phyloP scores from a whole-genome alignment of 2,797 vertebrate species.

The Semaprochilodus insignis region DNA sequence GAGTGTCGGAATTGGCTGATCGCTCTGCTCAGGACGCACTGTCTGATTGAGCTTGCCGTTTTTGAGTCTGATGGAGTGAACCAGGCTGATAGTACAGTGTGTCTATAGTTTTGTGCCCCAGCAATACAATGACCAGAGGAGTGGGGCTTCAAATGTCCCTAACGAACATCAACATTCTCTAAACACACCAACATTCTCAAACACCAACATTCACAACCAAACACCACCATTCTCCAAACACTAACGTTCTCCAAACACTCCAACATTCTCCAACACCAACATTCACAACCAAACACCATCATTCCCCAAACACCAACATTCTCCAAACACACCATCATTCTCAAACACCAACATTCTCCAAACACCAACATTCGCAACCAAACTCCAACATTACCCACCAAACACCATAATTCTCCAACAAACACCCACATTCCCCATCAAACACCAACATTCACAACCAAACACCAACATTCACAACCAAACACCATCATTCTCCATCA shows the following conservation, averaged over 20 bases:
- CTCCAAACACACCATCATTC: neutral
- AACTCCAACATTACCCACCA: neutral
- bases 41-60: too few species aligned
- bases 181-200: neutral
- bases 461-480: too few species aligned
- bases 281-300: neutral
- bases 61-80: too few species aligned
- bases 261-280: neutral
- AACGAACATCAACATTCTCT: neutral
- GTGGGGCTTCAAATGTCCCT: too few species aligned
- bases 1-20: too few species aligned
- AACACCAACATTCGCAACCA: neutral
- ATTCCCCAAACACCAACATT: neutral
- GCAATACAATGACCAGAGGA: too few species aligned
- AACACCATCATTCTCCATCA: too few species aligned
- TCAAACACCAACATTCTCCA: neutral
- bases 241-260: neutral
- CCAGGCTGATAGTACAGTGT: too few species aligned
- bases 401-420: neutral
- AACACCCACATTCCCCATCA: too few species aligned
- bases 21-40: too few species aligned
- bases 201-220: neutral
- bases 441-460: too few species aligned
- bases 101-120: too few species aligned
- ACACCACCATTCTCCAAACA: neutral